Base-by-base conservation (phyloP, 2,797 vertebrate species). In the Xiphophorus birchmanni region DNA sequence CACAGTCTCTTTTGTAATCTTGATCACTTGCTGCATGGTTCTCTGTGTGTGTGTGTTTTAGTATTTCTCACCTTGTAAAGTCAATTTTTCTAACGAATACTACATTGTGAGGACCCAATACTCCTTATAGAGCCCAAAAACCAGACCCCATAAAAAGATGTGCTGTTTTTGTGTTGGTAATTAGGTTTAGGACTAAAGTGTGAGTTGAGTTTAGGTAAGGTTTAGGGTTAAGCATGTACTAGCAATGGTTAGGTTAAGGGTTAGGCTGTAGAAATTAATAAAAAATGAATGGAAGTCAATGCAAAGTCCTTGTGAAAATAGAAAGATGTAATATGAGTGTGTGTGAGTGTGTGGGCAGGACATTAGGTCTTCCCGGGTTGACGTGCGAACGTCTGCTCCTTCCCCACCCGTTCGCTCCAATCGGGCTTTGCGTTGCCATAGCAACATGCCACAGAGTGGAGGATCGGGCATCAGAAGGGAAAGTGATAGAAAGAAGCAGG, bases 371-470 rank as follows among this genome's bases (percentile, higher is more conserved):
- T 90, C 87, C 86, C 45, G 84, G 91, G 86, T 91, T 86, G 86
- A 93, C 86, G 80, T 83, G 84, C 79, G n/a, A n/a, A 29, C 52
- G 88, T 45, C 83, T 82, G 77, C 83, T 81, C 80, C 83, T 54
- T 67, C 82, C 80, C 86, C 89, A 84, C 82, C 89, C 86, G 78
- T 86, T 80, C 50, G 26, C 91, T 93, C 90, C 79, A 82, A 86
- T 90, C 86, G 74, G 94, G 93, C 93, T 93, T 94, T 90, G 82
- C 86, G 92, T 94, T 93, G 87, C 91, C 89, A 90, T 93, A 81
- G 91, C 91, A 93, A 94, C 94, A 94, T 93, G 94, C 94, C 93
- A 94, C 90, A 92, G 92, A 91, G 93, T 86, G 88, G 91, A 93
- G 94, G 93, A 93, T 94, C 93, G 93, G 90, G 93, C 92, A 93